phyloP scores from a whole-genome alignment of 1,140 invertebrate species.

The Pseudomyrmex concolor region DNA sequence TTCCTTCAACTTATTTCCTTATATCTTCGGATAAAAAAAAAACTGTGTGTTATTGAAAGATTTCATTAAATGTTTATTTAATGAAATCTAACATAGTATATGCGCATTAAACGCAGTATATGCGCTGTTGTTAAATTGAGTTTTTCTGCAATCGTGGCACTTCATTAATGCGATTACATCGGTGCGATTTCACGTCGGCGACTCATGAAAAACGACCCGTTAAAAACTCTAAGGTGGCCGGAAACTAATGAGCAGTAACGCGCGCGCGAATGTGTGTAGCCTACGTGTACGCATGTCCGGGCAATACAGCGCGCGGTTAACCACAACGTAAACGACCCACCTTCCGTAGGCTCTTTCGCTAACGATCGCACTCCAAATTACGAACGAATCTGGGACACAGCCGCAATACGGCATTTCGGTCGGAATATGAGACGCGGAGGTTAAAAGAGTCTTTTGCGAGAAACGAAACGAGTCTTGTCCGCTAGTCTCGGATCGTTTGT shows the following conservation, averaged over 20 bases:
- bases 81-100: background rate
- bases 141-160: background rate
- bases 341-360: slow-evolving; percentile 68
- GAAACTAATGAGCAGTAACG: slow-evolving; percentile 20
- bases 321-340: slow-evolving; percentile 54
- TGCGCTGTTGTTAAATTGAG: background rate
- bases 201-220: background rate
- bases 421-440: slow-evolving; percentile 63
- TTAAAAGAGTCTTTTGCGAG: slow-evolving; percentile 56
- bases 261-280: background rate
- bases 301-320: slow-evolving; percentile 56
- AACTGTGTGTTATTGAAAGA: background rate
- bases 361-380: slow-evolving; percentile 71
- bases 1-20: background rate
- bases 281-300: slow-evolving; percentile 1
- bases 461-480: background rate
- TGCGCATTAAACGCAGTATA: no score
- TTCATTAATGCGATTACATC: slow-evolving; percentile 8
- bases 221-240: slow-evolving; percentile 7
- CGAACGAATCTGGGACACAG: slow-evolving; percentile 67
- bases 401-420: slow-evolving; percentile 70
- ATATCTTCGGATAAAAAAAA: background rate
- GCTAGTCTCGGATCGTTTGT: background rate
- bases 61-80: background rate
- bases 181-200: slow-evolving; percentile 8